These are phyloP conservation scores for Porites australiensis DNA, from an alignment of 64 coral and sea anemone genomes.

Conservation along the genomic window DNA sequence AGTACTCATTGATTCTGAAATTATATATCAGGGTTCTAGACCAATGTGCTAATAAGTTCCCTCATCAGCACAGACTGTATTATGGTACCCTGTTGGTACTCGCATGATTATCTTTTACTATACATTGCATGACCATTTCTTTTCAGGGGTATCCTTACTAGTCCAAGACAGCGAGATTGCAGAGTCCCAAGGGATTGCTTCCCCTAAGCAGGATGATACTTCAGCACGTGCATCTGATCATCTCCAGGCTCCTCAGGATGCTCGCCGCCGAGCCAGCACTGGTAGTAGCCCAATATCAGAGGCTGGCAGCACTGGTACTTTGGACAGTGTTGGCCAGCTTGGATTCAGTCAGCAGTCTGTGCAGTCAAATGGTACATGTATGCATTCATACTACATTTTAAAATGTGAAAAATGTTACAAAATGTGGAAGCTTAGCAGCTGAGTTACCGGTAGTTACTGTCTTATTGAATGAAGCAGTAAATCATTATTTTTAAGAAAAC, in stretches of 20 bases:
- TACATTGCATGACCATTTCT: background rate
- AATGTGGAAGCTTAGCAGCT: no score
- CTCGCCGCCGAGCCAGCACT: slow-evolving; percentile 69
- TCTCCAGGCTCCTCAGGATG: slow-evolving; percentile 15
- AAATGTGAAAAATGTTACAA: no score
- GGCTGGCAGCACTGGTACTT: slow-evolving; percentile 5
- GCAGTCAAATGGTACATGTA: slow-evolving; percentile 85
- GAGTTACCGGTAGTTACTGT: no score
- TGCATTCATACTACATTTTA: background rate
- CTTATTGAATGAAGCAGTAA: no score
- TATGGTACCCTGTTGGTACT: no score
- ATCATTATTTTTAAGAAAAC: no score
- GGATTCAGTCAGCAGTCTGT: slow-evolving; percentile 55
- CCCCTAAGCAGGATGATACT: background rate
- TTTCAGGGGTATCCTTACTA: slow-evolving; percentile 79
- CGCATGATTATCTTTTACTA: no score
- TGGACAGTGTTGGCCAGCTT: slow-evolving; percentile 64
- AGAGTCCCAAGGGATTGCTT: slow-evolving; percentile 58
- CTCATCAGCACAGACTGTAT: no score
- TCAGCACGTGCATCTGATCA: background rate
- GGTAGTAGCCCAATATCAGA: slow-evolving; percentile 82
- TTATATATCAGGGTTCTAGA: no score
- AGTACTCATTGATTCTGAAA: no score
- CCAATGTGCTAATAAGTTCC: no score
- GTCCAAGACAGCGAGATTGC: slow-evolving; percentile 94